A percentile compares a stretch with the other conserved stretches of the same genome.
Conservation (phyloP, 2,888 invertebrate genomes). For the Pyrochroa serraticornis region DNA sequence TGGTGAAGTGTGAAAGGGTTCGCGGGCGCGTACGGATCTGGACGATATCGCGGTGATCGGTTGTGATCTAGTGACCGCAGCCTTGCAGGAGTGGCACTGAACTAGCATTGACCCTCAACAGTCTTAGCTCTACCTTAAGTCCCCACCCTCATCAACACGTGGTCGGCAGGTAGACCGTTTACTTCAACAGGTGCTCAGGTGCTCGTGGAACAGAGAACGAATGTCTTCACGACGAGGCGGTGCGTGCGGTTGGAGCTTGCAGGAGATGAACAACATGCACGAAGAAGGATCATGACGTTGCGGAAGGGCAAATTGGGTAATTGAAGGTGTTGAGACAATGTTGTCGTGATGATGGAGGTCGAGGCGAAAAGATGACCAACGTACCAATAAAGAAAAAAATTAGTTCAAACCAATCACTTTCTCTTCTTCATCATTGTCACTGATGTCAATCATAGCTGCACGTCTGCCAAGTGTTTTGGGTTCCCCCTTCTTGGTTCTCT, state of each 20-base stretch:
- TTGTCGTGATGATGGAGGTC: not conserved
- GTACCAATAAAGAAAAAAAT: no score
- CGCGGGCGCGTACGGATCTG: slow-evolving; percentile 41
- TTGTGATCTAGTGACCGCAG: slow-evolving; percentile 56
- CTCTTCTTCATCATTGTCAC: no score
- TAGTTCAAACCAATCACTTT: no score
- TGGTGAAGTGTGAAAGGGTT: slow-evolving; percentile 8
- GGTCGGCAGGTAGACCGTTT: slow-evolving; percentile 49
- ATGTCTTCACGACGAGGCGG: slow-evolving; percentile 12
- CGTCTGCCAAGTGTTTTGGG: no score
- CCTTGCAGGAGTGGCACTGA: slow-evolving; percentile 59
- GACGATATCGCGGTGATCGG: slow-evolving; percentile 32
- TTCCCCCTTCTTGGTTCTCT: no score
- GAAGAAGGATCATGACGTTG: slow-evolving; percentile 4
- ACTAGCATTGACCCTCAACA: slow-evolving; percentile 60
- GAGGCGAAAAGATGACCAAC: no score
- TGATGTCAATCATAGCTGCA: no score
- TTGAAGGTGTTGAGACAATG: no score
- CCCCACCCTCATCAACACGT: slow-evolving; percentile 55
- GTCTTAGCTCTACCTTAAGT: slow-evolving; percentile 50
- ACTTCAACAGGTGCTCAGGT: slow-evolving; percentile 37
- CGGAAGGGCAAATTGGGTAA: no score
- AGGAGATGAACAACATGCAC: slow-evolving; percentile 2
- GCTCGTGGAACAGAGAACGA: slow-evolving; percentile 27
- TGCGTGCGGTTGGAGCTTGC: slow-evolving; percentile 3